Percentiles rank a stretch among this genome's conserved stretches.
Evolutionary conservation across 2,888 invertebrate genomes (phyloP).

Genomic region (Theodoxus fluviatilis): DNA sequence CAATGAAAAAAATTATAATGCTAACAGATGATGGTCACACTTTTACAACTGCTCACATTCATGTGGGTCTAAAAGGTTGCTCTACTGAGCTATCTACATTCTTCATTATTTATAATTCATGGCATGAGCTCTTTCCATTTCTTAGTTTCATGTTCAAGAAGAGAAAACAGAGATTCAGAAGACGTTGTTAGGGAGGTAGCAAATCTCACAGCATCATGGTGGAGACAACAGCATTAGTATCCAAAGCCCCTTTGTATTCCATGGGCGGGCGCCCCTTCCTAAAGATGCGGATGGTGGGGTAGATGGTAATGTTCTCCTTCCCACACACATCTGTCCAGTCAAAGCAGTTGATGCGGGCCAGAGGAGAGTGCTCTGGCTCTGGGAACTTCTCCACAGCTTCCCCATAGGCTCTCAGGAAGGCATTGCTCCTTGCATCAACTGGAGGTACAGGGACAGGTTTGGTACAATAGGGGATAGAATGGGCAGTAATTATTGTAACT

Average conservation of each 20-base stretch:
- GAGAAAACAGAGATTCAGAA: not conserved
- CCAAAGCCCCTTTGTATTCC: constrained; percentile 48
- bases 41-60: too few species aligned
- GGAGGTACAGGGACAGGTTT: constrained; percentile 26
- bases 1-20: not conserved
- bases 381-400: constrained; percentile 43
- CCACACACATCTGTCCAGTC: constrained; percentile 62
- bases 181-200: not conserved
- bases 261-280: constrained; percentile 38
- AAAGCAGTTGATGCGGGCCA: constrained; percentile 56
- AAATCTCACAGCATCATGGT: constrained; percentile 51
- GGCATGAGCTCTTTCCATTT: too few species aligned
- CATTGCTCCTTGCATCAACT: constrained; percentile 57
- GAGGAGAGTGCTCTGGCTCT: constrained; percentile 31
- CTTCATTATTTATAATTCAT: too few species aligned
- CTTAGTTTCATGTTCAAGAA: too few species aligned
- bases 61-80: too few species aligned
- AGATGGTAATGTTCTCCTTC: constrained; percentile 50
- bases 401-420: constrained; percentile 49
- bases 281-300: constrained; percentile 54
- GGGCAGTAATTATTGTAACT: too few species aligned
- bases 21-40: too few species aligned
- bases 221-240: constrained; percentile 43
- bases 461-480: too few species aligned
- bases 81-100: too few species aligned